A percentile compares a stretch with the other conserved stretches of the same genome.
Conservation (phyloP, 1,140 invertebrate species). For the Aphaenogaster floridana region DNA sequence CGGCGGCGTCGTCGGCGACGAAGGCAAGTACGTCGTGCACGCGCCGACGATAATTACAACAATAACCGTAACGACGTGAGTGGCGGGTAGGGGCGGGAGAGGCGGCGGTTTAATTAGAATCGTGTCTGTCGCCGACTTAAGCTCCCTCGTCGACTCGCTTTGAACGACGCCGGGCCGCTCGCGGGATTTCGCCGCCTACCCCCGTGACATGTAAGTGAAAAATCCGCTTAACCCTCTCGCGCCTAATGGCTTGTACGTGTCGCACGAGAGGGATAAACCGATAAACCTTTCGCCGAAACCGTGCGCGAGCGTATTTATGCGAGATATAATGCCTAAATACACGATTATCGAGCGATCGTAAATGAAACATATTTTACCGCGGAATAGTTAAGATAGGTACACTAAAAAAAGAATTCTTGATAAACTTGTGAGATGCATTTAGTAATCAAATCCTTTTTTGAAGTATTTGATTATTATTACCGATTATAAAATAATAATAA, state of each 20-base stretch:
- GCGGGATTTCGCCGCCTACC: slow-evolving; percentile 32
- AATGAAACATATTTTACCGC: background rate
- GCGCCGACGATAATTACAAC: slow-evolving; percentile 81
- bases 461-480: too few relatives aligned
- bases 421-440: too few relatives aligned
- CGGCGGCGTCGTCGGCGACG: slow-evolving; percentile 27
- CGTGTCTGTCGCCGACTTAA: slow-evolving; percentile 78
- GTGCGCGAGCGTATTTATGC: slow-evolving; percentile 23
- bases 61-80: slow-evolving; percentile 78
- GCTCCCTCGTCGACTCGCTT: slow-evolving; percentile 52
- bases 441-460: too few relatives aligned
- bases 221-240: slow-evolving; percentile 54
- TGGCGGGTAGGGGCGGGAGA: slow-evolving; percentile 26
- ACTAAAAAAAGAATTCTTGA: too few relatives aligned
- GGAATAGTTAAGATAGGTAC: too few relatives aligned
- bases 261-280: slow-evolving; percentile 24
- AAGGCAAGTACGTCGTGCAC: slow-evolving; percentile 70
- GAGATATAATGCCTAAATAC: slow-evolving; percentile 19
- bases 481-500: too few relatives aligned
- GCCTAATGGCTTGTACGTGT: slow-evolving; percentile 56
- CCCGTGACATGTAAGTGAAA: slow-evolving; percentile 49
- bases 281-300: slow-evolving; percentile 27
- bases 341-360: background rate
- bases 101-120: slow-evolving; percentile 79
- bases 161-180: slow-evolving; percentile 26